Base-by-base conservation (phyloP, 2,797 vertebrate species). In the Acanthiza pusilla region DNA sequence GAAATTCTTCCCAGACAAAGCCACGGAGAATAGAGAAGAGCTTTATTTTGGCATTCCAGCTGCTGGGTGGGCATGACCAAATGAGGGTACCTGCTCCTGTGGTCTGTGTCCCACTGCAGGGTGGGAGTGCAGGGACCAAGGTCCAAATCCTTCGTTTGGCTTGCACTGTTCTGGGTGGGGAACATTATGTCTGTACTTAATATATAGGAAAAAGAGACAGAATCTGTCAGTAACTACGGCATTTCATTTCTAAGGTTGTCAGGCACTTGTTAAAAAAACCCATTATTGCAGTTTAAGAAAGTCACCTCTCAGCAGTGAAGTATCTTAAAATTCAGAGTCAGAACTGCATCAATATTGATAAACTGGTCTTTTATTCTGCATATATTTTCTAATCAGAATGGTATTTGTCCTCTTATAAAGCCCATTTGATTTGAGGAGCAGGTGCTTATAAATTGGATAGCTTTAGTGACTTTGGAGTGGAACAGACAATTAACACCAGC, bases 91-190 rank as follows among this genome's bases (percentile, higher is more conserved):
- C 22, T 73, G 4, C 5, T n/a, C 40, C 0, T 0, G 4, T 5
- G 5, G 0, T 29, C 22, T 62, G 60, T 80, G 43, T 74, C 70
- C 54, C 55, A 8, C 32, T 43, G 32, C 60, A 43, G 22, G 40
- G 36, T 40, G 16, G 4, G 1, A 21, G 5, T 16, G 54, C 1
- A 0, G 25, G 0, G 0, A 19, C 27, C 47, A 5, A 38, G 20
- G 18, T 32, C 40, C 48, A 1, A 5, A 9, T 42, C 17, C 60
- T 81, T 30, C n/a, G 1, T 36, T 80, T 79, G 32, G 5, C 18
- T 22, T 30, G 5, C 36, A 2, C 26, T 47, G 9, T 1, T 54
- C 57, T 23, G 9, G 25, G 15, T 30, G 19, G 22, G 19, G 58
- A 45, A 34, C 13, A 1, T 60, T 55, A 0, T 51, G 47, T 25